Base-by-base conservation (phyloP, 2,113 vertebrate species). In the Takifugu bimaculatus region DNA sequence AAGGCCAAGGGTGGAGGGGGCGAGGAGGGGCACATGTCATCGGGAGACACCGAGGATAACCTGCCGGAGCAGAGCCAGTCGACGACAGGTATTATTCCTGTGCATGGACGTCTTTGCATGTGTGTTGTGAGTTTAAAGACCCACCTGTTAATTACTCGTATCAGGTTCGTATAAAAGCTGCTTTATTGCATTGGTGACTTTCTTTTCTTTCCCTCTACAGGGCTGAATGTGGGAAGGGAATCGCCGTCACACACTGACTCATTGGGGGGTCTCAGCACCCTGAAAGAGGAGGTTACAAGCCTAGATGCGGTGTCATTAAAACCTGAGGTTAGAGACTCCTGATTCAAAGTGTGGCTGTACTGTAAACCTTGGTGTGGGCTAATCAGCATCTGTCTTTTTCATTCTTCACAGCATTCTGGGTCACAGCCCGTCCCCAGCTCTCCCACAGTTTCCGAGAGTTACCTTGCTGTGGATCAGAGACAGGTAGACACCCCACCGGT, bases 221-320 rank as follows among this genome's bases (percentile, higher is more conserved):
- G 61, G 29, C 48, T 57, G 9, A 72, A 47, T 54, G 39, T 65
- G 50, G 61, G 15, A 25, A 76, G 82, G 32, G 59, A 70, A 26
- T 13, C 10, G 3, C 70, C 66, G 27, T 65, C 57, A 63, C 74
- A 74, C 11, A 42, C 74, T 57, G 75, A 74, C 29, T 20, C 68
- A 32, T 64, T 27, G 5, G 74, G 78, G 15, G 56, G 55, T 48
- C 64, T 68, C 13, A 54, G 61, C 3, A 65, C 54, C 42, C 48
- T 83, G 51, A 89, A 87, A 73, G 72, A 86, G 53, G 85, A 88
- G 75, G 65, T 61, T 44, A 68, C 61, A 6, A 54, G 63, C 35
- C 77, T 70, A 14, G 79, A 82, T 32, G 74, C 79, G 50, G 54
- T 63, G 50, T 65, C 72, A 50, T 57, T 87, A 28, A 88, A 87